Conservation (phyloP, 2,113 vertebrate genomes). For the Calonectris borealis region DNA sequence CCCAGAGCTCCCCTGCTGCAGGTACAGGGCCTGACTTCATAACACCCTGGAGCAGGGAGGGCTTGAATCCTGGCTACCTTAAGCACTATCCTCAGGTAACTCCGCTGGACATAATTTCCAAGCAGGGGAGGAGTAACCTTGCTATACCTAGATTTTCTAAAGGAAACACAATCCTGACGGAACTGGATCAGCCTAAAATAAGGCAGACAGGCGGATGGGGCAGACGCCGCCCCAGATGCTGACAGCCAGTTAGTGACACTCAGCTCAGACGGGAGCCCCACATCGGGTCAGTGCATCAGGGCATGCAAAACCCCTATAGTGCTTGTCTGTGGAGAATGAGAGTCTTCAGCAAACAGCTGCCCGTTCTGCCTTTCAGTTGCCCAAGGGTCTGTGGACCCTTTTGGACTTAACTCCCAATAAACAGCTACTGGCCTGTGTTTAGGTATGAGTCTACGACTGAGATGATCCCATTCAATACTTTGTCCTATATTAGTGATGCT, state of each 20-base stretch:
- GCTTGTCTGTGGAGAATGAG: neutral
- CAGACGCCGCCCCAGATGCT: neutral
- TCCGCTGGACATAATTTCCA: neutral
- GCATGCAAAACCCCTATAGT: neutral
- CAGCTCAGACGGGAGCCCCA: neutral
- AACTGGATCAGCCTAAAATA: neutral
- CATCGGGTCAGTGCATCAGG: accelerated
- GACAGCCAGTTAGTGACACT: neutral
- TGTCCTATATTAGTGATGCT: neutral
- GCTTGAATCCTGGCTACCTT: neutral
- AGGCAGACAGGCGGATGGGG: neutral
- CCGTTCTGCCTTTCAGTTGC: neutral
- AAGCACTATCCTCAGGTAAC: neutral
- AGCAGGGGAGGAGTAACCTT: neutral
- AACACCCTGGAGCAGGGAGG: neutral
- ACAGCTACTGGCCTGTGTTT: neutral
- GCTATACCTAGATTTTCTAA: neutral
- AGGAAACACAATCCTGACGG: neutral
- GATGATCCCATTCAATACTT: neutral
- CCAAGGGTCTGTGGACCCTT: neutral
- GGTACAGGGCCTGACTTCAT: neutral
- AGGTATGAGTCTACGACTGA: neutral
- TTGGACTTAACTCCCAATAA: neutral
- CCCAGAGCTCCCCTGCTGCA: neutral
- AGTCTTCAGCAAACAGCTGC: neutral